These are phyloP conservation scores for Anas platyrhynchos DNA, from an alignment of 2,113 vertebrate genomes.

Conservation along the genomic window DNA sequence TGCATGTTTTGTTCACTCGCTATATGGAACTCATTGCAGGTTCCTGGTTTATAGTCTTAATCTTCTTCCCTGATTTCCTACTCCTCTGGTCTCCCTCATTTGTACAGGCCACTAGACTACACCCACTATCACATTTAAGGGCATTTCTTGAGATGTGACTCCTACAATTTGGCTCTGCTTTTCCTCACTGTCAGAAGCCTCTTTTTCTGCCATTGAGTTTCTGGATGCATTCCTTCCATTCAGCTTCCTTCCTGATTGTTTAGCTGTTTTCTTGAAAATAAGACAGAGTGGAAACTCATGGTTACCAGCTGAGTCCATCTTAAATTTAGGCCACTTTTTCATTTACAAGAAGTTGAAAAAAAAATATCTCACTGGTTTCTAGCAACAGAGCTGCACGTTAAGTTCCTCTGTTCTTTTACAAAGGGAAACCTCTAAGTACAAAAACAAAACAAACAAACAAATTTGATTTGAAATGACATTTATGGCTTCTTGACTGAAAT, in stretches of 20 bases:
- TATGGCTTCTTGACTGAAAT: background rate
- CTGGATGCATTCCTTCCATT: background rate
- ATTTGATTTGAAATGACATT: background rate
- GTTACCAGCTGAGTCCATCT: background rate
- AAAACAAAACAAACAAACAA: background rate
- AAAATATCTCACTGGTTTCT: background rate
- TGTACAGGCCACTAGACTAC: background rate
- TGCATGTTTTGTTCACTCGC: background rate
- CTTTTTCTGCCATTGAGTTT: background rate
- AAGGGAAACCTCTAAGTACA: background rate
- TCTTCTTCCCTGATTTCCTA: background rate
- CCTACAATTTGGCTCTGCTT: background rate
- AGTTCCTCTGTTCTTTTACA: background rate
- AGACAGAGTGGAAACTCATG: background rate
- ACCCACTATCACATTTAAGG: background rate
- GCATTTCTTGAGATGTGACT: background rate
- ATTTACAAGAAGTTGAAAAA: background rate
- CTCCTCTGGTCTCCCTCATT: slow-evolving; percentile 9
- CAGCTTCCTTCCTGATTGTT: background rate
- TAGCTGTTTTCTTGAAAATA: background rate
- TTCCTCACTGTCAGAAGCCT: background rate
- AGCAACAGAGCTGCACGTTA: background rate
- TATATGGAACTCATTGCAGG: background rate
- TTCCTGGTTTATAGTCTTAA: background rate
- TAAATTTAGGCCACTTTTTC: background rate